Conservation (phyloP, 2,888 invertebrate genomes). For the Pyrrhosoma nymphula region DNA sequence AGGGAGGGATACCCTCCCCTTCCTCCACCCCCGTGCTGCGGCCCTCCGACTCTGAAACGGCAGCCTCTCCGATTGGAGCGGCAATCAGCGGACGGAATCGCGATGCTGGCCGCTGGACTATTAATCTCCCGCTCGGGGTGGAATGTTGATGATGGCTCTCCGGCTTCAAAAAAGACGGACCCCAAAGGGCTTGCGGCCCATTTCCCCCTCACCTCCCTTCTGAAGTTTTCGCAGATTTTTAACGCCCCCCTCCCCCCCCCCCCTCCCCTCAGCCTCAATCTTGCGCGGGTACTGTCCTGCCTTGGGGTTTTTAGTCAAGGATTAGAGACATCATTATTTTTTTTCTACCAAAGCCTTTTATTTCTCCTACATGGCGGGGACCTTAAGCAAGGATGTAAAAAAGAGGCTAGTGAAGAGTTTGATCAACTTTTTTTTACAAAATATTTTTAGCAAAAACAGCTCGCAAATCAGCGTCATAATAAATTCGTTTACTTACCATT, state of each 20-base stretch:
- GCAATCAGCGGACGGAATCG: conserved; percentile 51
- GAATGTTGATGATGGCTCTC: conserved; percentile 63
- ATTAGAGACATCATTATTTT: no score
- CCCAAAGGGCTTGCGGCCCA: background rate
- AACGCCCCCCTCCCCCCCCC: background rate
- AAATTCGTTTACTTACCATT: no score
- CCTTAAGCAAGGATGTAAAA: no score
- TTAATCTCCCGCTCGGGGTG: conserved; percentile 48
- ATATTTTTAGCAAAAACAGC: no score
- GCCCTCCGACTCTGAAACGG: background rate
- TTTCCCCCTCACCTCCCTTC: background rate
- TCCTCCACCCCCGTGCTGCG: no score
- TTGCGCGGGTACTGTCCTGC: background rate
- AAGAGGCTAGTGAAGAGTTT: no score
- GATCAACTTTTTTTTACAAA: no score
- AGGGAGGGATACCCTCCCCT: background rate
- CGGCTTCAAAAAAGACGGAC: background rate
- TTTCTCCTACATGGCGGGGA: no score
- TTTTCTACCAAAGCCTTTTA: no score
- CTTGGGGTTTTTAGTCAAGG: no score
- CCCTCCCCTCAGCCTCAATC: background rate
- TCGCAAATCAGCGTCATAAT: no score
- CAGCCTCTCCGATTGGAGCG: background rate
- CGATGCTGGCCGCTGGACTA: background rate
- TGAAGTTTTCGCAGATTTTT: no score